Percentiles rank a stretch among this genome's conserved stretches.
Conservation (phyloP, 2,113 vertebrate genomes). For the Tychaedon coryphoeus region DNA sequence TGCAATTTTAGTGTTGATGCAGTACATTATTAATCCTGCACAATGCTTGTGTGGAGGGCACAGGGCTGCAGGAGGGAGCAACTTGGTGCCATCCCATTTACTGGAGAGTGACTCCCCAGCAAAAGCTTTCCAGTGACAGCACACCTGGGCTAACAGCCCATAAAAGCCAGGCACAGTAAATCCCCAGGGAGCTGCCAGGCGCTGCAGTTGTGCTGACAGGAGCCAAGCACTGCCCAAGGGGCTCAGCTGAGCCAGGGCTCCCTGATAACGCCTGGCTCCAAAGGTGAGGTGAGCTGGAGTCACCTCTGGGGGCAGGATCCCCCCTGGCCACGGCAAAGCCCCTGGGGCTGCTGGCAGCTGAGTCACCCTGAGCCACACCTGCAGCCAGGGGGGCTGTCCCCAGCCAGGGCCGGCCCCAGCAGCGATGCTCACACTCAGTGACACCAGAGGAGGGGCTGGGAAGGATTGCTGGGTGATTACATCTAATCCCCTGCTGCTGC, state of each 20-base stretch:
- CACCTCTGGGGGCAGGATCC: background rate
- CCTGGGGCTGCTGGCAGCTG: background rate
- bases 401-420: background rate
- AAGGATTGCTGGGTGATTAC: background rate
- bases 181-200: background rate
- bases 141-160: background rate
- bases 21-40: background rate
- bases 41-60: background rate
- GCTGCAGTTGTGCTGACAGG: background rate
- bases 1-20: background rate
- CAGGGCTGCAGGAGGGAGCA: background rate
- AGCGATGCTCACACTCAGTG: background rate
- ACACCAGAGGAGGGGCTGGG: background rate
- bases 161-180: fast-evolving
- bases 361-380: background rate
- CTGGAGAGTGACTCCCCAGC: background rate
- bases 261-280: fast-evolving
- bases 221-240: background rate
- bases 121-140: background rate
- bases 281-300: background rate
- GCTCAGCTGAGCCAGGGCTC: background rate
- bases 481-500: background rate
- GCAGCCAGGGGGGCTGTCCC: background rate
- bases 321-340: fast-evolving
- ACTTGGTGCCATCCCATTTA: background rate